A percentile compares a stretch with the other conserved stretches of the same genome.
Evolutionary conservation across 2,113 vertebrate species (phyloP).

Genomic region (Phaetusa simplex): DNA sequence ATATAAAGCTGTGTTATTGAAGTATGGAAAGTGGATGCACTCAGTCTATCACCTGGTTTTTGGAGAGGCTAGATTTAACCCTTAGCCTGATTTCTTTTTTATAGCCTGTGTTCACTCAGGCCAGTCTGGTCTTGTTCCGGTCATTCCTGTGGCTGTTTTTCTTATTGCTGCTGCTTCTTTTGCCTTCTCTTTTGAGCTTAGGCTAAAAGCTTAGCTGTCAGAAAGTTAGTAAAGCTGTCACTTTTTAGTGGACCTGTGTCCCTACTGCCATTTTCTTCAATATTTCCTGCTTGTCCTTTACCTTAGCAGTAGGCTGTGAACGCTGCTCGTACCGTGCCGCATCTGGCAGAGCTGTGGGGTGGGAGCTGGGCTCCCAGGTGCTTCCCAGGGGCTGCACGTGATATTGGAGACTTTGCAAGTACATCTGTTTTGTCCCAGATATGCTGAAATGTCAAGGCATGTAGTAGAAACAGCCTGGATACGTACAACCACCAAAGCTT

Average conservation of each 20-base stretch:
- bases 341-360: neutral
- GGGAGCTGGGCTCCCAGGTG: neutral
- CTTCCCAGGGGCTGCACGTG: rapidly evolving
- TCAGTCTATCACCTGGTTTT: neutral
- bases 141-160: neutral
- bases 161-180: neutral
- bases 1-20: neutral
- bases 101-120: neutral
- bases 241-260: neutral
- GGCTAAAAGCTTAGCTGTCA: neutral
- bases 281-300: neutral
- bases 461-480: neutral
- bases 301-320: neutral
- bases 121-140: neutral
- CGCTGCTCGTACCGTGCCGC: rapidly evolving
- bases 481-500: neutral
- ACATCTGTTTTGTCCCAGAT: neutral
- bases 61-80: neutral
- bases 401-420: neutral
- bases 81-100: neutral
- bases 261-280: neutral
- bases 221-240: neutral
- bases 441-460: neutral
- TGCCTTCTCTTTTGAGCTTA: neutral
- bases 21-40: neutral